Conservation (phyloP, 2,888 invertebrate genomes). For the Drosophila leonis region DNA sequence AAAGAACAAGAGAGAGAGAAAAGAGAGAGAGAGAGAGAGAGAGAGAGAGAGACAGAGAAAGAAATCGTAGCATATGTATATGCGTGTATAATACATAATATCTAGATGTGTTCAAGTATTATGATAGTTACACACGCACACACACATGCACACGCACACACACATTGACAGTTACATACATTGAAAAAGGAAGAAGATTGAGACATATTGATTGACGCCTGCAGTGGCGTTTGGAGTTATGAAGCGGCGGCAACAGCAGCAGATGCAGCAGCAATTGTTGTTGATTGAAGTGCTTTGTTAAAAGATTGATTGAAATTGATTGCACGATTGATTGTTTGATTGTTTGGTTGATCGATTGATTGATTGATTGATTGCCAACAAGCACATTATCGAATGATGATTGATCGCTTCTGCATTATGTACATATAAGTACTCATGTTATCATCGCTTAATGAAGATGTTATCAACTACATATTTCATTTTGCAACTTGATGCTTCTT, state of each 20-base stretch:
- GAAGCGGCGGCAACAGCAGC: conserved; percentile 56
- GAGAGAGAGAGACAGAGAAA: background rate
- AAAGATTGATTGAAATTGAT: conserved; percentile 38
- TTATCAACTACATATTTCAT: conserved; percentile 33
- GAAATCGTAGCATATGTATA: conserved; percentile 27
- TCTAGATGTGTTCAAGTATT: conserved; percentile 4
- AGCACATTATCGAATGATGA: conserved; percentile 37
- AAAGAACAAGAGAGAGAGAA: conserved; percentile 7
- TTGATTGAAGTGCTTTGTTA: conserved; percentile 53
- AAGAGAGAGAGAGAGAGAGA: background rate
- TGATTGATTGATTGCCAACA: conserved; percentile 30
- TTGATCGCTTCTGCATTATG: conserved; percentile 31
- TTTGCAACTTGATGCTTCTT: conserved; percentile 6
- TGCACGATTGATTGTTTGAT: conserved; percentile 20
- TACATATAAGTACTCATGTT: conserved; percentile 17
- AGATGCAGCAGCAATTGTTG: conserved; percentile 58
- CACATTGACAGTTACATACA: conserved; percentile 8
- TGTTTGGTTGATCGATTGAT: background rate
- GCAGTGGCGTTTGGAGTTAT: conserved; percentile 37
- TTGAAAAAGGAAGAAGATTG: conserved; percentile 2
- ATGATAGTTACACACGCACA: conserved; percentile 4
- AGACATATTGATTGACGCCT: conserved; percentile 29
- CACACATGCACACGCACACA: background rate
- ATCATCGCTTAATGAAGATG: conserved; percentile 47
- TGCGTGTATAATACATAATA: background rate